Evolutionary conservation across 2,797 vertebrate species (phyloP).

Genomic region (Thunnus albacares): DNA sequence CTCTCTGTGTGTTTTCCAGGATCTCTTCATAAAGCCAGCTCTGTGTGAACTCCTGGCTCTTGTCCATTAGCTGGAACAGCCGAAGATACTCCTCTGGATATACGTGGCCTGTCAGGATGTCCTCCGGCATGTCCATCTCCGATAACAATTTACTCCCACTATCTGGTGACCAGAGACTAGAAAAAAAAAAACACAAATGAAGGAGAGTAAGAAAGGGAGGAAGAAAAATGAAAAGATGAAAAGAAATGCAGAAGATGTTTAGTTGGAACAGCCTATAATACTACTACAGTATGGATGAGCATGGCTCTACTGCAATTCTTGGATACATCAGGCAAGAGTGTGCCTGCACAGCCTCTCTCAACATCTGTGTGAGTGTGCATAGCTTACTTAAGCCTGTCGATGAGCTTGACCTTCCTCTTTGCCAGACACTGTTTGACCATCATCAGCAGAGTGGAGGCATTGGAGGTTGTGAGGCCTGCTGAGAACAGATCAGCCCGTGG

Average conservation of each 20-base stretch:
- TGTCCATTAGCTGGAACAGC: constrained; percentile 91
- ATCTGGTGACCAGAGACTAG: constrained; percentile 90
- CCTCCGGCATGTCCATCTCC: constrained; percentile 80
- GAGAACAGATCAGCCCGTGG: constrained; percentile 91
- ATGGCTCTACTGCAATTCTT: background rate
- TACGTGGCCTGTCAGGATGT: constrained; percentile 82
- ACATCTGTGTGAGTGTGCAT: background rate
- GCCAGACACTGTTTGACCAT: constrained; percentile 94
- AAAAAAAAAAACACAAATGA: constrained; percentile 13
- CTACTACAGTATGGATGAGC: background rate
- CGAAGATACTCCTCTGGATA: constrained; percentile 90
- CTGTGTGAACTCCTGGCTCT: constrained; percentile 85
- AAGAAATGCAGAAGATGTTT: background rate
- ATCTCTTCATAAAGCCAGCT: constrained; percentile 91
- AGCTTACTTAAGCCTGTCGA: constrained; percentile 91
- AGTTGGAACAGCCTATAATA: background rate
- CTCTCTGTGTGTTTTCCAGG: constrained; percentile 77
- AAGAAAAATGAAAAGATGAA: background rate
- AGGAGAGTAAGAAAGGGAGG: background rate
- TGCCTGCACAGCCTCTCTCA: background rate
- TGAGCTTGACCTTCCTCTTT: constrained; percentile 86
- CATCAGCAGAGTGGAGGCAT: constrained; percentile 87
- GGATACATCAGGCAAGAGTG: background rate
- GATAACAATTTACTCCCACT: constrained; percentile 81
- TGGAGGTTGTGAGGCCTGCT: constrained; percentile 85